These are phyloP conservation scores for Formica aserva DNA, from an alignment of 2,888 invertebrate species.

Conservation along the genomic window DNA sequence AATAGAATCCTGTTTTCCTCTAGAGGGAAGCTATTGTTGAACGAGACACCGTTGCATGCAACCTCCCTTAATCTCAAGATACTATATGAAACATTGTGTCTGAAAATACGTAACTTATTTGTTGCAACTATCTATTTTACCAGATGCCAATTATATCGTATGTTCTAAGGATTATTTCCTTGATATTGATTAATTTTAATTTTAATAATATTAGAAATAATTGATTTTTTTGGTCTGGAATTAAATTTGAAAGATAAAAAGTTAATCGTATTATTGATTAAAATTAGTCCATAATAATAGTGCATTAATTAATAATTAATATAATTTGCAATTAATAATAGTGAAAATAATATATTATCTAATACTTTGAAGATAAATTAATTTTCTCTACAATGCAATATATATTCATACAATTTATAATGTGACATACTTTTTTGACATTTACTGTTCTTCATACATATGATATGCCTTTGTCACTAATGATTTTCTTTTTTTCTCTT, in stretches of 20 bases:
- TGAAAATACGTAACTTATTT: background rate
- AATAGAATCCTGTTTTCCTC: slow-evolving; percentile 3
- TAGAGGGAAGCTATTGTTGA: slow-evolving; percentile 11
- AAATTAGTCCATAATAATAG: background rate
- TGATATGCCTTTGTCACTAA: background rate
- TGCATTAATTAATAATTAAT: no score
- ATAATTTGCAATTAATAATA: no score
- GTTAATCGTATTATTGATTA: background rate
- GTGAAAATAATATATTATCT: no score
- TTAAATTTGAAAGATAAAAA: background rate
- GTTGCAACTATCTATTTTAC: no score
- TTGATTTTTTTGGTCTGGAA: background rate
- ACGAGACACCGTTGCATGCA: background rate
- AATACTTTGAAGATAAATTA: no score
- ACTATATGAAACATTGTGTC: background rate
- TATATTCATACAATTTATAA: background rate
- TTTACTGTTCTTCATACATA: background rate
- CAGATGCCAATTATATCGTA: background rate
- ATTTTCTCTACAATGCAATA: background rate
- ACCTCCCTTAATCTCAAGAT: background rate
- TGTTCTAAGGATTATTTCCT: background rate
- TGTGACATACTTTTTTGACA: background rate
- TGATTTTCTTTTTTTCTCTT: background rate
- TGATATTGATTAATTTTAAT: background rate
- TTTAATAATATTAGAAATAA: background rate